These are phyloP conservation scores for Galemys pyrenaicus DNA, from an alignment of 2,113 vertebrate species.

Conservation along the genomic window DNA sequence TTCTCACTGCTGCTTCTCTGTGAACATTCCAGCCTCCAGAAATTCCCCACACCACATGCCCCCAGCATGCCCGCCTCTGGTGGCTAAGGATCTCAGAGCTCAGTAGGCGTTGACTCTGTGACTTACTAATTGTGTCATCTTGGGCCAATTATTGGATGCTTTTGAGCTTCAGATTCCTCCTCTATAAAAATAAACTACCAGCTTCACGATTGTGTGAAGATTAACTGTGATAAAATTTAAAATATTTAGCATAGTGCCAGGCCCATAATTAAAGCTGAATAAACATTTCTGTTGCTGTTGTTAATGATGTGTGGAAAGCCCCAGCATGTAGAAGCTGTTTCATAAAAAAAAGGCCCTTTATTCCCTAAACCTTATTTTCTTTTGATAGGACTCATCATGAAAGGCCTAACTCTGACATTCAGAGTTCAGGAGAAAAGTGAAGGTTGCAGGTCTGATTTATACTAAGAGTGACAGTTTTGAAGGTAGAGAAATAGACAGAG, in stretches of 20 bases:
- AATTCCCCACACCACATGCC: rapidly evolving
- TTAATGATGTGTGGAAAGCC: neutral
- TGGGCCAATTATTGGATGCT: neutral
- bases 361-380: neutral
- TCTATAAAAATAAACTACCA: neutral
- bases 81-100: neutral
- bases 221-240: constrained; percentile 34
- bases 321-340: neutral
- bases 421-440: neutral
- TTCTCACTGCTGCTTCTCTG: neutral
- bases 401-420: neutral
- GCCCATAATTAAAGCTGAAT: neutral
- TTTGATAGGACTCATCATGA: neutral
- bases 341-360: neutral
- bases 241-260: neutral
- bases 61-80: neutral
- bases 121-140: neutral
- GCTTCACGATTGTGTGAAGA: neutral
- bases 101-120: neutral
- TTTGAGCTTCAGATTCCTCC: neutral
- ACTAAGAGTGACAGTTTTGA: neutral
- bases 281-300: neutral
- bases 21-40: neutral
- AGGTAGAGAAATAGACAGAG: neutral
- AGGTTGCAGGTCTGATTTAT: neutral